Evolutionary conservation across 2,113 vertebrate genomes (phyloP), one percentile per base, ranked within the genome.

Genomic region (Picathartes gymnocephalus): DNA sequence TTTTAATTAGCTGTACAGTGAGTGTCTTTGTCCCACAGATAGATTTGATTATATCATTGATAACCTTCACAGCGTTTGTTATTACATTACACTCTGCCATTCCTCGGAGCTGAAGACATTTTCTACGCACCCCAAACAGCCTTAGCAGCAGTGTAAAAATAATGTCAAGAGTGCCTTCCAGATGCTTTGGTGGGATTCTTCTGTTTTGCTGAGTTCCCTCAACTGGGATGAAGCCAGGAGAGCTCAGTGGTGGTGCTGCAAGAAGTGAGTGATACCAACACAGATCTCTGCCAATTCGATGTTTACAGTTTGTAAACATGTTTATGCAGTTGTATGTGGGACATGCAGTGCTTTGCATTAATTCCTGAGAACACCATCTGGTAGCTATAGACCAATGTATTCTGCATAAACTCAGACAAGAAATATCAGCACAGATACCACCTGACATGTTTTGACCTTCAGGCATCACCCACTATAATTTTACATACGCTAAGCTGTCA

Each of bases 1-100:
- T 97, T 98, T 97, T 98, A 98, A 97, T 98, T 96, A 97, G 93
- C 87, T 85, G 84, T 96, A 98, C 97, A 98, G 96, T 97, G 90
- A 95, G 84, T 76, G 60, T 88, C 97, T 98, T 97, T 98, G 97
- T 98, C 90, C 86, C 93, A 88, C 66, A 93, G 96, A 96, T 78
- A 95, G 91, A 97, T 96, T 96, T 87, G 96, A 98, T 97, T 88
- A 76, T 97, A 96, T 92, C 31, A 13, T 84, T 81, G 90, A 97
- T 96, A 97, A 97, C 96, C 95, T 97, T 96, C 95, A 70, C 77
- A 82, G 77, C 35, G 50, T 85, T 93, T 93, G 58, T 95, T 96
- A 95, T 71, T 31, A 5, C 83, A 86, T 94, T 96, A 90, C 88
- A 76, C 82, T 65, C 16, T 4, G 6, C 88, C 89, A n/a, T 95